Conservation (phyloP, 2,888 invertebrate species). For the Monochamus alternatus region DNA sequence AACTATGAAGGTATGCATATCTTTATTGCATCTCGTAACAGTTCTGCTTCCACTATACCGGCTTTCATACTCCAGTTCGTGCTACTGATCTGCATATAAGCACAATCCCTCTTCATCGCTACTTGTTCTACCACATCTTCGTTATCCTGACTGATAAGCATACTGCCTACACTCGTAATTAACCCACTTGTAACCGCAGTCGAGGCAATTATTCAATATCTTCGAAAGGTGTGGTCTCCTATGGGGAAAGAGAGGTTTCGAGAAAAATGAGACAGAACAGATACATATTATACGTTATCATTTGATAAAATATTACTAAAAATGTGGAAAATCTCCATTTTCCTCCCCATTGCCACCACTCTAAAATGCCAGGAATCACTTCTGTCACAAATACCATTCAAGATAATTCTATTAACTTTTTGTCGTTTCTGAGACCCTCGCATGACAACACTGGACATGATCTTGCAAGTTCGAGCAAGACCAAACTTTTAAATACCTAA, state of each 20-base stretch:
- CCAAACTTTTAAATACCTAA: too few relatives aligned
- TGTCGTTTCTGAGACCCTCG: too few relatives aligned
- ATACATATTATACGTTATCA: background rate
- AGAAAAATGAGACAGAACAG: background rate
- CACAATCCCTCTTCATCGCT: background rate
- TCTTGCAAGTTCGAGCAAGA: too few relatives aligned
- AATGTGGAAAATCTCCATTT: too few relatives aligned
- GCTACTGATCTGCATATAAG: background rate
- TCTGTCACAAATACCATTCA: too few relatives aligned
- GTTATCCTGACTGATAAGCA: slow-evolving; percentile 1
- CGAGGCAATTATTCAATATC: slow-evolving; percentile 7
- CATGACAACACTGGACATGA: too few relatives aligned
- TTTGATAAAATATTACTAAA: too few relatives aligned
- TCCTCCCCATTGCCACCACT: too few relatives aligned
- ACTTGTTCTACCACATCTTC: background rate
- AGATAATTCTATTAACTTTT: too few relatives aligned
- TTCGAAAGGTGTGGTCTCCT: slow-evolving; percentile 6
- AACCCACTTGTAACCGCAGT: background rate
- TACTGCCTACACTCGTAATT: slow-evolving; percentile 11
- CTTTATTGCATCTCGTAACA: background rate
- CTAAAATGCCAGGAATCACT: too few relatives aligned
- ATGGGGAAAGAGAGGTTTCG: background rate
- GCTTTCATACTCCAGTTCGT: background rate
- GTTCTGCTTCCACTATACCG: background rate
- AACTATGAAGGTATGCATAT: background rate